These are phyloP conservation scores for Ylistrum balloti DNA, from an alignment of 1,140 invertebrate genomes.

Conservation along the genomic window DNA sequence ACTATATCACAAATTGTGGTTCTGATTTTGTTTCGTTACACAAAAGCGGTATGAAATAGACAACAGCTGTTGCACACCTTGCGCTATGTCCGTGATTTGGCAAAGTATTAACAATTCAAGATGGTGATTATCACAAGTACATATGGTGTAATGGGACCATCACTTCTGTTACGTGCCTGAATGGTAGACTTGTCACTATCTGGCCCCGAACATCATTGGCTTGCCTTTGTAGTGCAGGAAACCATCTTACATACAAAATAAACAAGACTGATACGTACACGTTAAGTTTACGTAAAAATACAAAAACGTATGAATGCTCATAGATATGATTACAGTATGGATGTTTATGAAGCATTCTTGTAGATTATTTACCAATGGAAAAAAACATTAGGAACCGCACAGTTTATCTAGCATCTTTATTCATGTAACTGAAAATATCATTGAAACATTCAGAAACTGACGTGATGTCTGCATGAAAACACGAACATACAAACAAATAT, in stretches of 20 bases:
- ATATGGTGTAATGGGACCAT: slow-evolving; percentile 15
- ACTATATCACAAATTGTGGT: neutral
- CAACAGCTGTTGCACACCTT: slow-evolving; percentile 14
- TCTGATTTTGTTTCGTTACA: neutral
- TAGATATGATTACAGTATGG: neutral
- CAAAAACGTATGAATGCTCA: neutral
- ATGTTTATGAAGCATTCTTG: neutral
- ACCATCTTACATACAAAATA: neutral
- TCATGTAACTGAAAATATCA: neutral
- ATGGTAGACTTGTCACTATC: neutral
- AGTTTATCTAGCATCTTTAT: neutral
- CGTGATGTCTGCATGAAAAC: neutral
- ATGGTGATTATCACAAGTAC: neutral
- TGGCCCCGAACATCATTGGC: neutral
- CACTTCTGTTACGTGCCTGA: neutral
- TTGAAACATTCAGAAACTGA: neutral
- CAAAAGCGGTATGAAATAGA: neutral
- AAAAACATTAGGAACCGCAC: neutral
- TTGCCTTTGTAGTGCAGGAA: neutral
- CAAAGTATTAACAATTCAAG: slow-evolving; percentile 23
- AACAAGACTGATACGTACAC: neutral
- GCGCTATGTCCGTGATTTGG: neutral
- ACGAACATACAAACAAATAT: neutral
- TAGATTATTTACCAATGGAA: neutral
- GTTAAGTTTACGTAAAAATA: slow-evolving; percentile 12